Percentiles rank a stretch among this genome's conserved stretches.
phyloP scores from a whole-genome alignment of 2,113 vertebrate genomes.

The Colossoma macropomum region DNA sequence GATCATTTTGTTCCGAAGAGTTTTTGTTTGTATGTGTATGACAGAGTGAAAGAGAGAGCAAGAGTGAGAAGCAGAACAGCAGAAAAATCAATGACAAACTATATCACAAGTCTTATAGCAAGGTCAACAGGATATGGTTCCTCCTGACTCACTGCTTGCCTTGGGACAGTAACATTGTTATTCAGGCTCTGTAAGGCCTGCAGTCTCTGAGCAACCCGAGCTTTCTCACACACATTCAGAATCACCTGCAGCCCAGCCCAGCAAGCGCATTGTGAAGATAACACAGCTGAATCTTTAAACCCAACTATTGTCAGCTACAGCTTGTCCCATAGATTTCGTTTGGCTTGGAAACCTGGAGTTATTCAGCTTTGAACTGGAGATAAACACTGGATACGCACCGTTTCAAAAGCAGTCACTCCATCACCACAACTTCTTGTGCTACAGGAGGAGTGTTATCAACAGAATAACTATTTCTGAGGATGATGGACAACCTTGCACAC shows the following conservation, averaged over 20 bases:
- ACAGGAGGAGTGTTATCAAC: neutral
- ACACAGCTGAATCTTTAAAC: neutral
- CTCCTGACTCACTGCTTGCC: conserved; percentile 63
- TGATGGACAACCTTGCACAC: neutral
- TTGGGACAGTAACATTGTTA: conserved; percentile 54
- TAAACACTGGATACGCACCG: neutral
- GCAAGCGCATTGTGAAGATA: neutral
- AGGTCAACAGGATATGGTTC: conserved; percentile 82
- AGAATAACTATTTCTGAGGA: neutral
- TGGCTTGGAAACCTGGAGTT: neutral
- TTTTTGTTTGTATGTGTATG: conserved; percentile 29
- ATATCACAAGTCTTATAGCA: conserved; percentile 78
- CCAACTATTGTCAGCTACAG: neutral
- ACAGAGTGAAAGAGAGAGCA: conserved; percentile 43
- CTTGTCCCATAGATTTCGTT: neutral
- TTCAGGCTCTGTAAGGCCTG: conserved; percentile 49
- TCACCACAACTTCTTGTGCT: neutral
- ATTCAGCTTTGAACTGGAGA: neutral
- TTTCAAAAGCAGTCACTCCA: neutral
- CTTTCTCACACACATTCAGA: conserved; percentile 44
- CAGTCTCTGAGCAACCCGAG: conserved; percentile 16
- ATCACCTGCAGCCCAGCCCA: neutral
- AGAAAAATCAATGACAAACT: conserved; percentile 81
- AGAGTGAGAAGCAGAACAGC: conserved; percentile 57
- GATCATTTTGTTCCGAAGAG: too few relatives aligned